Conservation (phyloP, 2,113 vertebrate species). For the Megaceryle torquata region DNA sequence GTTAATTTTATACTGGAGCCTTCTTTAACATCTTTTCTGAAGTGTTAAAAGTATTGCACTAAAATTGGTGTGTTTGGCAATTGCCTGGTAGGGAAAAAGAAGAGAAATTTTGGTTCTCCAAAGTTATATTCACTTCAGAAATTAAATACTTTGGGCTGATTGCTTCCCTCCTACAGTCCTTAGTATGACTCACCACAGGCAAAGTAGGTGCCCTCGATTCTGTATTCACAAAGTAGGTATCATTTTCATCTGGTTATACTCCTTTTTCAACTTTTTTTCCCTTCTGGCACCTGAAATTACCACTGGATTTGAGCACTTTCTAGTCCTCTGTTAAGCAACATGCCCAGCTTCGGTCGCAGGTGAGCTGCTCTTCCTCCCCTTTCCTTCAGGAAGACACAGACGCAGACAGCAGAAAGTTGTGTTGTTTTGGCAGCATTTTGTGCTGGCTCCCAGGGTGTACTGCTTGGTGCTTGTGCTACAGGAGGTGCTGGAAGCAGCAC, state of each 20-base stretch:
- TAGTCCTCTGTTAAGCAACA: not conserved
- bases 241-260: not conserved
- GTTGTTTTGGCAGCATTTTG: not conserved
- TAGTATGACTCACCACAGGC: conserved; percentile 1
- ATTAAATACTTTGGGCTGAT: not conserved
- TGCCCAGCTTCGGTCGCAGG: not conserved
- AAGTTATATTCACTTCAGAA: conserved; percentile 1
- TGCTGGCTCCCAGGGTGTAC: rapidly evolving
- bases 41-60: not conserved
- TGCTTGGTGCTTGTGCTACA: rapidly evolving
- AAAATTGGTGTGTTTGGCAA: not conserved
- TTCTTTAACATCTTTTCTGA: not conserved
- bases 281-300: not conserved
- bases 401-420: not conserved
- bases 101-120: not conserved
- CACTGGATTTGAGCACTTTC: not conserved
- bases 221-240: not conserved
- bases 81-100: not conserved
- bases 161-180: not conserved
- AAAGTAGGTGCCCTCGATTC: conserved; percentile 1
- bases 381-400: not conserved
- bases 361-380: not conserved
- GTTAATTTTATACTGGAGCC: not conserved
- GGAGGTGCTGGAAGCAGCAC: not conserved
- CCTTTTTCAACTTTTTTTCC: not conserved